Base-by-base conservation (phyloP, 2,888 invertebrate species). In the Polydrusus cervinus region DNA sequence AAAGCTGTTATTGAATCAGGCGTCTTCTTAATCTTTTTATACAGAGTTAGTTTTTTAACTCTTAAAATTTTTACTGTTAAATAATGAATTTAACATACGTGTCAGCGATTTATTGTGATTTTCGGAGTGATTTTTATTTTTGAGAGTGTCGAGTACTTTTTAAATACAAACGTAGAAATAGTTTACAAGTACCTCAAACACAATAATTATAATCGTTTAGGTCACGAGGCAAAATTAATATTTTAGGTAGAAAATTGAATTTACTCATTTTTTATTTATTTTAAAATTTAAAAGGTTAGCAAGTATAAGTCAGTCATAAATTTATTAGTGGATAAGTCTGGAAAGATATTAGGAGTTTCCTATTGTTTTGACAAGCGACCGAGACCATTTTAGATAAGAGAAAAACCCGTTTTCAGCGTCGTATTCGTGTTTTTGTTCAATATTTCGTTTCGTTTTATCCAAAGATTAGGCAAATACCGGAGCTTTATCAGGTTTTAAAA, bases 61-160 rank as follows among this genome's bases (percentile, higher is more conserved):
- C 1, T 3, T 25, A 25, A 25, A 25, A 25, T n/a, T n/a, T n/a
- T n/a, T n/a, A 34, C 2, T 13, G 13, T 51, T 34, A 66, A 53
- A 8, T 66, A 40, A 53, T 18, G 40, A 53, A 66, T 66, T 66
- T 66, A 51, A 53, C 53, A 64, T 49, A 34, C n/a, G 10, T 38
- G 38, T 18, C 34, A 53, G 14, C 30, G 53, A 20, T 47, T 53
- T 43, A 57, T 25, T 74, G 74, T 69, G 74, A 74, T 74, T 62
- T 67, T 68, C 55, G 57, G 68, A 74, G 74, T 74, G 74, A 74
- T 61, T 73, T 72, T 68, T 68, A 14, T 49, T 57, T 51, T 62
- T 49, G 25, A 13, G 14, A 64, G 47, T 68, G 55, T 68, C 40
- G 57, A 45, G 51, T 55, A 64, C 61, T 30, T 62, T 61, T 65